A percentile compares a stretch with the other conserved stretches of the same genome.
phyloP scores from a whole-genome alignment of 2,888 invertebrate species.

The Mythimna ferrago region DNA sequence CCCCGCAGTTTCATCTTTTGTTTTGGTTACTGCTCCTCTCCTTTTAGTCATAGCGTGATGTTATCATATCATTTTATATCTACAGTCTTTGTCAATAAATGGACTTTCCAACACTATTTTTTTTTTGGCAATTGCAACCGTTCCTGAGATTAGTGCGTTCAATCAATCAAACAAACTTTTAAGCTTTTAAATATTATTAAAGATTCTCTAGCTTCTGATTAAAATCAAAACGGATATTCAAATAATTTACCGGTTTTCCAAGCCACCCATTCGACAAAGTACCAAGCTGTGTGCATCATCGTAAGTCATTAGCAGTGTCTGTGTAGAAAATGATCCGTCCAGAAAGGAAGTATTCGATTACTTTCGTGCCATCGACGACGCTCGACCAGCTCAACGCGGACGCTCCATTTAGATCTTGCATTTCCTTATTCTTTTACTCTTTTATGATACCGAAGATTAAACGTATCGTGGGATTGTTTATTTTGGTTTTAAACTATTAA shows the following conservation, averaged over 20 bases:
- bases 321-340: slow-evolving; percentile 54
- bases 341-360: slow-evolving; percentile 64
- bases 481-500: neutral
- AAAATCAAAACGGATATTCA: slow-evolving; percentile 22
- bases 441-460: neutral
- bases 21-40: too few species aligned
- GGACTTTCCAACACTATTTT: too few species aligned
- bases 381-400: slow-evolving; percentile 1
- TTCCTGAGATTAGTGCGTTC: too few species aligned
- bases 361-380: slow-evolving; percentile 36
- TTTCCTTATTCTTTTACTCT: slow-evolving; percentile 37
- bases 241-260: slow-evolving; percentile 15
- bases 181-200: neutral
- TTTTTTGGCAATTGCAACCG: too few species aligned
- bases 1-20: too few species aligned
- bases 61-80: too few species aligned
- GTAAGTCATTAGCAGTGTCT: slow-evolving; percentile 45
- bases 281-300: slow-evolving; percentile 31
- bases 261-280: slow-evolving; percentile 15
- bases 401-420: slow-evolving; percentile 42
- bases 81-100: too few species aligned
- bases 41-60: too few species aligned
- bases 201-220: neutral
- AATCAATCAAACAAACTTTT: too few species aligned
- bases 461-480: slow-evolving; percentile 3